Evolutionary conservation across 2,113 vertebrate genomes (phyloP).

Genomic region (Nycticebus coucang): DNA sequence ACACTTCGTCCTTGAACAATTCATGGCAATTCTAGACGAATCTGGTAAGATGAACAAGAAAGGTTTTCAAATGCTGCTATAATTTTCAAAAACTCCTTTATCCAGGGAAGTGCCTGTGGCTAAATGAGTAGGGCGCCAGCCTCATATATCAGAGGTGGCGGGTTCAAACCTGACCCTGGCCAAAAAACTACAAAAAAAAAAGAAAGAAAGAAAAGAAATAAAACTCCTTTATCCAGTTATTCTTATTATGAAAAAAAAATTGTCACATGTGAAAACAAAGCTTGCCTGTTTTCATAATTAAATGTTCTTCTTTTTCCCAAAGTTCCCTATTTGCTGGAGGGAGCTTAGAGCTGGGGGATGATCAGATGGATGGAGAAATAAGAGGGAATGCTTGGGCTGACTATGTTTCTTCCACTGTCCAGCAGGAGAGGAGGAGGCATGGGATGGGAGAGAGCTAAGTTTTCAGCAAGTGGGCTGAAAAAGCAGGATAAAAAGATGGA

Average conservation of each 20-base stretch:
- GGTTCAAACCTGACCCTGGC: too few relatives aligned
- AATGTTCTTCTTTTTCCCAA: not conserved
- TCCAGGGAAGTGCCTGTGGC: not conserved
- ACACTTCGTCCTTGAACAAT: not conserved
- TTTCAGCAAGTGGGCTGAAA: not conserved
- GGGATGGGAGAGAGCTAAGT: not conserved
- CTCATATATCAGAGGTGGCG: too few relatives aligned
- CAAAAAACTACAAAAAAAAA: too few relatives aligned
- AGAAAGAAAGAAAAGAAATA: too few relatives aligned
- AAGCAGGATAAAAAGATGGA: not conserved
- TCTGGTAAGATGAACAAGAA: not conserved
- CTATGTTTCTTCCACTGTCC: not conserved
- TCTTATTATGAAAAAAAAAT: constrained; percentile 22
- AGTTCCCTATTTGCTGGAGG: not conserved
- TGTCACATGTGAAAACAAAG: not conserved
- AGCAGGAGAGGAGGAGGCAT: not conserved
- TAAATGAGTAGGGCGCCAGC: too few relatives aligned
- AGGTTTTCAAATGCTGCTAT: not conserved
- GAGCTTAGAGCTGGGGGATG: not conserved
- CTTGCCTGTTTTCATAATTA: not conserved
- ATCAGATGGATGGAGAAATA: not conserved
- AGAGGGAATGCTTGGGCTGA: not conserved
- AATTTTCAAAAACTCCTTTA: not conserved
- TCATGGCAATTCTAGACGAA: not conserved
- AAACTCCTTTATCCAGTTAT: not conserved